A percentile compares a stretch with the other conserved stretches of the same genome.
These are phyloP conservation scores for Lepilemur ruficaudatus DNA, from an alignment of 2,797 vertebrate species.

Conservation along the genomic window DNA sequence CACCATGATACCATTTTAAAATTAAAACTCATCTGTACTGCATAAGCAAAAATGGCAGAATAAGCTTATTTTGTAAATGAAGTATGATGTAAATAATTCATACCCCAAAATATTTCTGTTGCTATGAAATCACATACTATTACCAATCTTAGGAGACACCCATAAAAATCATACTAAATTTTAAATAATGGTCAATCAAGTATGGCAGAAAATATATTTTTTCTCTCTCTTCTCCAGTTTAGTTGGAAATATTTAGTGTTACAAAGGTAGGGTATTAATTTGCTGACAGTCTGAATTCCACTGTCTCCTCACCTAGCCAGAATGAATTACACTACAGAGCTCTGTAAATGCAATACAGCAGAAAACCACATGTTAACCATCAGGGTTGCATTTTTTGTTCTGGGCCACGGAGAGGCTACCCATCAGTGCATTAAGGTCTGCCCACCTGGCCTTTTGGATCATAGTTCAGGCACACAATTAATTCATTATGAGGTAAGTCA, in stretches of 20 bases:
- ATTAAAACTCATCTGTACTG: neutral
- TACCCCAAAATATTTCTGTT: neutral
- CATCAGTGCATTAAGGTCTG: constrained; percentile 89
- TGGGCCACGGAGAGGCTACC: constrained; percentile 87
- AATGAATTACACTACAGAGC: constrained; percentile 67
- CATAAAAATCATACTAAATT: neutral
- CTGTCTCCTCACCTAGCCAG: constrained; percentile 67
- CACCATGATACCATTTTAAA: neutral
- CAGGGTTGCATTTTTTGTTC: constrained; percentile 86
- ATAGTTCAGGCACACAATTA: constrained; percentile 91
- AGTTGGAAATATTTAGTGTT: neutral
- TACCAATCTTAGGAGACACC: neutral
- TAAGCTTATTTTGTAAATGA: neutral
- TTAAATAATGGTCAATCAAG: neutral
- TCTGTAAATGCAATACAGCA: constrained; percentile 71
- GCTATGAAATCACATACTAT: neutral
- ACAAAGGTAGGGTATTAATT: constrained; percentile 31
- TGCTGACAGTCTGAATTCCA: constrained; percentile 54
- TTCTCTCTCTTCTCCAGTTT: neutral
- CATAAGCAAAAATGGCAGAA: neutral
- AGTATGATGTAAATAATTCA: neutral
- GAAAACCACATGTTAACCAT: constrained; percentile 88
- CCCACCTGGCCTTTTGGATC: constrained; percentile 88
- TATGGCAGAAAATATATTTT: neutral
- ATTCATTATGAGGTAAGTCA: constrained; percentile 89